phyloP scores from a whole-genome alignment of 2,797 vertebrate species.

The Sebastiscus tertius region DNA sequence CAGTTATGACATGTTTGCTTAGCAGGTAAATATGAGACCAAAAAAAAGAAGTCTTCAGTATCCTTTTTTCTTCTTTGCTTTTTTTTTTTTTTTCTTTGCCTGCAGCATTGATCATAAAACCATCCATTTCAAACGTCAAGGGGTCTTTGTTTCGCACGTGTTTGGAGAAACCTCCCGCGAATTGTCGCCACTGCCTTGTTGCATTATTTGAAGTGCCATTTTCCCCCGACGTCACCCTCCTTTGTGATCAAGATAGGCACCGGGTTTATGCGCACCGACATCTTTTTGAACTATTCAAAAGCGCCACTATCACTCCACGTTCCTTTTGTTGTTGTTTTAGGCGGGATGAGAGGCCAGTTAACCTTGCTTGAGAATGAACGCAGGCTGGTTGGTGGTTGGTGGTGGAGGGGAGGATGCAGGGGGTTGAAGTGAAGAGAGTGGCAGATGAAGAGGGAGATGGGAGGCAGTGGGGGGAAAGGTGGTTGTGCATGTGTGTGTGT shows the following conservation, averaged over 20 bases:
- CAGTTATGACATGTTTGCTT: slow-evolving; percentile 69
- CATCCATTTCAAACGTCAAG: slow-evolving; percentile 67
- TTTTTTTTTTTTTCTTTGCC: slow-evolving; percentile 19
- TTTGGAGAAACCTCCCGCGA: slow-evolving; percentile 57
- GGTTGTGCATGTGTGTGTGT: slow-evolving; percentile 37
- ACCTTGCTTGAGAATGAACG: slow-evolving; percentile 63
- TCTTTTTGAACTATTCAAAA: slow-evolving; percentile 69
- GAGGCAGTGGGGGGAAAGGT: neutral
- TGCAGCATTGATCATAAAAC: slow-evolving; percentile 63
- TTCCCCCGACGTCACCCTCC: slow-evolving; percentile 49
- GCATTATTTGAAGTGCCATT: slow-evolving; percentile 73
- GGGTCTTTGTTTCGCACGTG: slow-evolving; percentile 66
- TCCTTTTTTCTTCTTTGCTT: neutral
- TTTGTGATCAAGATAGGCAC: slow-evolving; percentile 67
- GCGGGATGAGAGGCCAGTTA: slow-evolving; percentile 65
- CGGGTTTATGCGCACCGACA: slow-evolving; percentile 31
- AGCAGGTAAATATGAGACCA: slow-evolving; percentile 70
- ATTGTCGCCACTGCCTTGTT: slow-evolving; percentile 69
- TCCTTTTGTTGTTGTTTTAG: slow-evolving; percentile 71
- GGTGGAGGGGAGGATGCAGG: slow-evolving; percentile 6
- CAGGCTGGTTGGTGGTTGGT: slow-evolving; percentile 22
- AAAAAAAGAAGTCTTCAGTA: neutral
- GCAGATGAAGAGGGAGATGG: slow-evolving; percentile 63
- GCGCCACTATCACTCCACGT: slow-evolving; percentile 41
- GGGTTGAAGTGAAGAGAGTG: slow-evolving; percentile 43